Base-by-base conservation (phyloP, 2,888 invertebrate genomes). In the Epinotia brunnichana region DNA sequence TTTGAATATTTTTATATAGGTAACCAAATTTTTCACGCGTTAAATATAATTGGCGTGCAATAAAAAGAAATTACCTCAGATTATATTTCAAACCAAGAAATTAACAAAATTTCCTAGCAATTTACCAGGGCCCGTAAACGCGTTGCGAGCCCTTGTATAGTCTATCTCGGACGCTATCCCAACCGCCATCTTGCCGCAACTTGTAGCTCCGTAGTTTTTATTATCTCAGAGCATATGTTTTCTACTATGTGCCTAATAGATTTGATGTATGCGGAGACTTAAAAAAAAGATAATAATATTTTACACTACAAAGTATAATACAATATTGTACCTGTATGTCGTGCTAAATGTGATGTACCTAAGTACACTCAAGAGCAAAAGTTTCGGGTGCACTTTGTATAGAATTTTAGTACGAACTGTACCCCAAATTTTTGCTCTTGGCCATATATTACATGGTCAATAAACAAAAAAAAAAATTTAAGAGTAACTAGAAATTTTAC, bases 81-180 rank as follows among this genome's bases (percentile, higher is more conserved):
- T 56, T 15, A 41, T 21, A 13, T 24, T 1, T 41, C 21, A 24
- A 41, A 39, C 19, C 4, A 17, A 51, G 51, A 48, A 60, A 69
- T 35, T 51, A 68, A 51, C 21, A 39, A 57, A 51, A 57, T 51
- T 67, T 61, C 10, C 68, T 62, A 54, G 48, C 67, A 62, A 56
- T 62, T 61, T 35, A 44, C 41, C 41, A 57, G n/a, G 53, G 39
- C 10, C 60, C 24, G 53, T 66, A 51, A 15, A 15, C 29, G 24
- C 51, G 60, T 35, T 5, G 15, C 39, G 64, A 71, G 72, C 44
- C 67, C 68, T 68, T 68, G 21, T 72, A 73, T 3, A 56, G 73
- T 44, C 67, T 70, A 64, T 68, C 57, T 68, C 19, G 24, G 68
- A 62, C 68, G 72, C 21, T 68, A 72, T 72, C 72, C 67, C 41